Conservation (phyloP, 2,797 vertebrate species). For the Eospalax fontanierii region DNA sequence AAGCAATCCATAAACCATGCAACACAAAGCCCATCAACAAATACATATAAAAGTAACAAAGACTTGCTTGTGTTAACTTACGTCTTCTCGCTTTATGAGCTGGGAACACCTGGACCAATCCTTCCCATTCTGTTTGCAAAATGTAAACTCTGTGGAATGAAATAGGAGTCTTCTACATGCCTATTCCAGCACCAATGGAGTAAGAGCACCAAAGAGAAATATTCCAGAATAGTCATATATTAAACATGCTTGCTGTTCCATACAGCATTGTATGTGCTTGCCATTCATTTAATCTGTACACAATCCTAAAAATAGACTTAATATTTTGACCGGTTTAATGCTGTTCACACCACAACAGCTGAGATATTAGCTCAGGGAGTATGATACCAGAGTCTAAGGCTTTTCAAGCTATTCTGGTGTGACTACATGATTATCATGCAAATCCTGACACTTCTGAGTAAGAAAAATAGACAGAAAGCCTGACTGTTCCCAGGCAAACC, state of each 20-base stretch:
- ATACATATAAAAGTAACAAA: background rate
- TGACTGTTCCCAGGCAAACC: background rate
- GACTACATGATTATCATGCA: background rate
- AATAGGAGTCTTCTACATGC: background rate
- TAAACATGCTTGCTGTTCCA: background rate
- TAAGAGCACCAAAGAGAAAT: slow-evolving; percentile 4
- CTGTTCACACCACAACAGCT: background rate
- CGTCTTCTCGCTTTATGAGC: background rate
- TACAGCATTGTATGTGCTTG: background rate
- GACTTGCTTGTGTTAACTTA: background rate
- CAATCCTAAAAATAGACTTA: background rate
- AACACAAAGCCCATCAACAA: background rate
- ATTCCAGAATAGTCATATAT: background rate
- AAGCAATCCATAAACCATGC: background rate
- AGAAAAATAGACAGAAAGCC: background rate
- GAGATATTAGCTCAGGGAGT: background rate
- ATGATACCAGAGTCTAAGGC: background rate
- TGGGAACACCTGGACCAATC: background rate
- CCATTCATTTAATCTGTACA: background rate
- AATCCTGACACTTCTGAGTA: background rate
- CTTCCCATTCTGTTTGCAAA: background rate
- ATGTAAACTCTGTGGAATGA: background rate
- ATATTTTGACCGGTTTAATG: background rate
- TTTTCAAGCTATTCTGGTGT: background rate
- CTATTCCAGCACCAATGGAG: background rate